Conservation (phyloP, 1,140 invertebrate genomes). For the Nomia melanderi region DNA sequence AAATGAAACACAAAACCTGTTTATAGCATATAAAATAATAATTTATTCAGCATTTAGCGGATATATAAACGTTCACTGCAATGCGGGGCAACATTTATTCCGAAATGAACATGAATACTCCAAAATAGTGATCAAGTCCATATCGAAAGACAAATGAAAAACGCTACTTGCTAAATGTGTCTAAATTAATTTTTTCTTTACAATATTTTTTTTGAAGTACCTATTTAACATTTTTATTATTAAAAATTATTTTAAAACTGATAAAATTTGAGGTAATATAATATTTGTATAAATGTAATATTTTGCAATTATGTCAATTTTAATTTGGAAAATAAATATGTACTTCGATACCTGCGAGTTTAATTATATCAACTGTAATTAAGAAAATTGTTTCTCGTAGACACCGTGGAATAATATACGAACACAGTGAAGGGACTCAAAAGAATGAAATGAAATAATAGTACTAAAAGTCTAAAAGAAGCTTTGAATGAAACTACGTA, state of each 20-base stretch:
- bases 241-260: no score
- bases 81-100: constrained; percentile 52
- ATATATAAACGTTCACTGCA: constrained; percentile 74
- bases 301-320: no score
- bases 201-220: no score
- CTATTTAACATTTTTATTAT: background rate
- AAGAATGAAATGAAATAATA: background rate
- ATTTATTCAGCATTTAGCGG: constrained; percentile 78
- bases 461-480: background rate
- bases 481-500: background rate
- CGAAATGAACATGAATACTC: constrained; percentile 41
- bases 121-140: constrained; percentile 37
- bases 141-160: constrained; percentile 13
- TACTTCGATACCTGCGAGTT: background rate
- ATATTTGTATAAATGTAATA: background rate
- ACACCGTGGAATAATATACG: background rate
- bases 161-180: constrained; percentile 7
- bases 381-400: background rate
- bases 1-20: constrained; percentile 1
- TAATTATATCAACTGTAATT: background rate
- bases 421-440: background rate
- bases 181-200: constrained; percentile 26
- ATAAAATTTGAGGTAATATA: background rate
- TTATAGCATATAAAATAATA: constrained; percentile 79
- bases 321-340: background rate